Evolutionary conservation across 2,888 invertebrate species (phyloP).

Genomic region (Halictus quadricinctus): DNA sequence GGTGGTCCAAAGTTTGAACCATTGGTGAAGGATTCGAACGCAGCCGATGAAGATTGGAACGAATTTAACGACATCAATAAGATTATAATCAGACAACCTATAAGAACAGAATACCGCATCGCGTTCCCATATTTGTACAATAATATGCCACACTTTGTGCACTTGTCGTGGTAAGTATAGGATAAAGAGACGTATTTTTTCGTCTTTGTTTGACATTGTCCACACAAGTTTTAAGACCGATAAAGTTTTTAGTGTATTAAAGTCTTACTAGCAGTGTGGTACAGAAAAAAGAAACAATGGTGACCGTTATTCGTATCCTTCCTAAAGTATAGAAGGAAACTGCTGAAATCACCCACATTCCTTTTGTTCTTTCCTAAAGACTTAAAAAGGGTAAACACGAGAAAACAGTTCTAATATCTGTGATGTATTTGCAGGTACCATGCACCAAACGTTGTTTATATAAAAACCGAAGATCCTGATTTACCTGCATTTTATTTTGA

Average conservation of each 20-base stretch:
- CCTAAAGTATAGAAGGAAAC: constrained; percentile 82
- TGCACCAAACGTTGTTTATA: constrained; percentile 99
- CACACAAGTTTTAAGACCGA: constrained; percentile 82
- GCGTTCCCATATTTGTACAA: constrained; percentile 99
- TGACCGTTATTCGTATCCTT: constrained; percentile 84
- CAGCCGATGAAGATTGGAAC: constrained; percentile 99
- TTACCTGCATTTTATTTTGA: constrained; percentile 99
- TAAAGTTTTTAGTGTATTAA: constrained; percentile 56
- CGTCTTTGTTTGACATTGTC: constrained; percentile 10
- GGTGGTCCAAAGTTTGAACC: constrained; percentile 99
- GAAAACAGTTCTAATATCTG: neutral
- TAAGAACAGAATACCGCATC: constrained; percentile 99
- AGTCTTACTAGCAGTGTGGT: constrained; percentile 86
- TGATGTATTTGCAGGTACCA: constrained; percentile 91
- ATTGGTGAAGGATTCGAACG: constrained; percentile 97
- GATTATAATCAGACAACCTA: constrained; percentile 99
- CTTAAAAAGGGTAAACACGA: neutral
- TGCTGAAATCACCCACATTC: constrained; percentile 85
- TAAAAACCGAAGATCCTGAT: constrained; percentile 99
- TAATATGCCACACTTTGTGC: constrained; percentile 99
- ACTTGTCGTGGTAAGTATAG: constrained; percentile 95
- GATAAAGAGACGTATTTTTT: neutral
- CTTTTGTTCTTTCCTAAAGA: neutral
- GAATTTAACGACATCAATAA: constrained; percentile 99
- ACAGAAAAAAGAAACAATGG: constrained; percentile 78